A percentile compares a stretch with the other conserved stretches of the same genome.
Conservation (phyloP, 2,888 invertebrate species). For the Calliopum simillimum region DNA sequence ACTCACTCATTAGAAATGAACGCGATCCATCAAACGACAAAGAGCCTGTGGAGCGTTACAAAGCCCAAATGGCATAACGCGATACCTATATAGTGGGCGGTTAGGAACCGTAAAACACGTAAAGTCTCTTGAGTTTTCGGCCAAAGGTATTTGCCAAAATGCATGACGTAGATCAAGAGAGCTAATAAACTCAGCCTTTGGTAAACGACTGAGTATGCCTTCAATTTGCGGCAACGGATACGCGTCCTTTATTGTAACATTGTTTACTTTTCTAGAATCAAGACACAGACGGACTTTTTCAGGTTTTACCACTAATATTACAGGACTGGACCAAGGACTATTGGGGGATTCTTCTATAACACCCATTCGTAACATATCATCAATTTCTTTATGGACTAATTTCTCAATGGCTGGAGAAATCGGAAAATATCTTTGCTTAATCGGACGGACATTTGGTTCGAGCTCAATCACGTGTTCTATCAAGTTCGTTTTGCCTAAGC, state of each 20-base stretch:
- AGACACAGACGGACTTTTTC: constrained; percentile 48
- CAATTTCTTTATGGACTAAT: no score
- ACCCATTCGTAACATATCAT: constrained; percentile 24
- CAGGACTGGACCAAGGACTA: constrained; percentile 36
- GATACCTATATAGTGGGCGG: no score
- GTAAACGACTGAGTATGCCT: constrained; percentile 39
- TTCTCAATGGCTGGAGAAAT: no score
- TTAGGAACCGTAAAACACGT: constrained; percentile 25
- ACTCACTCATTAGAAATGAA: no score
- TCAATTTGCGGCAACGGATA: constrained; percentile 44
- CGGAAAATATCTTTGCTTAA: constrained; percentile 28
- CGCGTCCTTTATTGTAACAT: constrained; percentile 46
- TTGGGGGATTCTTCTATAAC: constrained; percentile 29
- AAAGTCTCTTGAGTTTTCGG: constrained; percentile 30
- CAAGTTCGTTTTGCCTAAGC: constrained; percentile 22
- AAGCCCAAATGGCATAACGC: no score
- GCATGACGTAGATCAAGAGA: constrained; percentile 36
- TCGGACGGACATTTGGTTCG: constrained; percentile 21
- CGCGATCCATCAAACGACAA: no score
- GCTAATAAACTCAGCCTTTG: constrained; percentile 39
- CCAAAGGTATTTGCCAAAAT: constrained; percentile 40
- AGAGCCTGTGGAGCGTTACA: no score
- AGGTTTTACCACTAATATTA: constrained; percentile 18
- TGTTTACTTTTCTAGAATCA: constrained; percentile 55
- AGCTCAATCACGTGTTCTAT: constrained; percentile 19